phyloP scores from a whole-genome alignment of 1,140 invertebrate species.

The Coboldia fuscipes region DNA sequence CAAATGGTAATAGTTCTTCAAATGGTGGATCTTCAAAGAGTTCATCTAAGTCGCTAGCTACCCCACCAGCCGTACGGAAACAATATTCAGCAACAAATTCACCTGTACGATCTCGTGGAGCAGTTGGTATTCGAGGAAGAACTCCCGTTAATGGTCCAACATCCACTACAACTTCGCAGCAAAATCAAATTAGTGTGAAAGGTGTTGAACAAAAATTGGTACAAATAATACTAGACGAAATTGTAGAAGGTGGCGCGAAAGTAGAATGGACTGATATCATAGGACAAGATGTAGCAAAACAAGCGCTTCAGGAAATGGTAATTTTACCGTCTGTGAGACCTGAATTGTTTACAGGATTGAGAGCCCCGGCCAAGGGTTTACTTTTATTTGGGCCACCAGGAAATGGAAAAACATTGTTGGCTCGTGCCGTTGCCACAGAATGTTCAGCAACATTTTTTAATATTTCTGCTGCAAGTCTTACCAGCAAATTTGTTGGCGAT shows the following conservation, averaged over 20 bases:
- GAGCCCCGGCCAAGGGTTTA: constrained; percentile 27
- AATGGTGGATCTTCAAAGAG: constrained; percentile 24
- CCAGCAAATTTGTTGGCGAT: constrained; percentile 96
- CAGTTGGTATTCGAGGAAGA: too few species aligned
- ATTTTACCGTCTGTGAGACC: constrained; percentile 88
- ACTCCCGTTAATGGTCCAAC: constrained; percentile 21
- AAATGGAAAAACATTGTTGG: constrained; percentile 73
- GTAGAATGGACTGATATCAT: constrained; percentile 89
- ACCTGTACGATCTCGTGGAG: constrained; percentile 14
- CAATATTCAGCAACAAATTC: constrained; percentile 45
- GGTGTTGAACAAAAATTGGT: constrained; percentile 80
- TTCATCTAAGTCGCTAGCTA: constrained; percentile 48
- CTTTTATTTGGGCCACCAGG: constrained; percentile 83
- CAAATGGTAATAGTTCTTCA: constrained; percentile 27
- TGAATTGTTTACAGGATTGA: constrained; percentile 81
- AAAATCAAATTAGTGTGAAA: constrained; percentile 29
- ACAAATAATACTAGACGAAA: constrained; percentile 54
- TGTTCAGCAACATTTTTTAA: constrained; percentile 89
- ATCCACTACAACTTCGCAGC: constrained; percentile 19
- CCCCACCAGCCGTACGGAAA: constrained; percentile 57
- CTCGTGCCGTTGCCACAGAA: constrained; percentile 78
- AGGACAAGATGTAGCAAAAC: constrained; percentile 75
- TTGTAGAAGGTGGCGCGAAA: constrained; percentile 50
- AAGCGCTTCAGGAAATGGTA: constrained; percentile 93
- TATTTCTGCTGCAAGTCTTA: constrained; percentile 90